Percentiles rank a stretch among this genome's conserved stretches.
Conservation (phyloP, 92 coral and sea anemone species). For the Epizoanthus stellaris region DNA sequence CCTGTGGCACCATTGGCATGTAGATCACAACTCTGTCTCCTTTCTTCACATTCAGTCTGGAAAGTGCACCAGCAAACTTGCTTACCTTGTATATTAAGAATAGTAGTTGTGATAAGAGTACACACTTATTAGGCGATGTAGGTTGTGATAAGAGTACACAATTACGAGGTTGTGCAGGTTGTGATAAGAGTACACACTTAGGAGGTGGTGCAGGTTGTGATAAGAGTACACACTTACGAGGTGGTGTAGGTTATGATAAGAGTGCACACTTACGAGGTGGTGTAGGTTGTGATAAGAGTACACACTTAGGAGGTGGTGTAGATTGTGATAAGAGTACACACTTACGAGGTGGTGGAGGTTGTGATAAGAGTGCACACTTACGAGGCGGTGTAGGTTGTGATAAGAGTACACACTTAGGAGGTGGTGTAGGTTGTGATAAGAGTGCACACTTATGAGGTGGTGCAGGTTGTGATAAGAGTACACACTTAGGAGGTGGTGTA, state of each 20-base stretch:
- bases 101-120: not conserved
- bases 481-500: constrained; percentile 74
- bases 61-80: constrained; percentile 91
- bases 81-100: constrained; percentile 65
- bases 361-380: constrained; percentile 71
- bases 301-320: not conserved
- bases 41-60: constrained; percentile 82
- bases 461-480: not conserved
- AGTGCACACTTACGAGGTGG: constrained; percentile 63
- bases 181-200: constrained; percentile 32
- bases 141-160: constrained; percentile 80
- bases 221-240: constrained; percentile 64
- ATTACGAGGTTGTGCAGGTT: no score
- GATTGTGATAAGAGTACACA: not conserved
- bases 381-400: no score
- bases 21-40: constrained; percentile 95
- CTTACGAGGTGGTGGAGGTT: constrained; percentile 83
- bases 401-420: constrained; percentile 55
- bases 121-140: constrained; percentile 73
- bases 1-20: constrained; percentile 99
- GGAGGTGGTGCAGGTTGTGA: constrained; percentile 78
- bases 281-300: constrained; percentile 84
- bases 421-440: constrained; percentile 82
- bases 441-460: constrained; percentile 34
- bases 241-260: not conserved